These are phyloP conservation scores for Chesias legatella DNA, from an alignment of 2,888 invertebrate species.

Conservation along the genomic window DNA sequence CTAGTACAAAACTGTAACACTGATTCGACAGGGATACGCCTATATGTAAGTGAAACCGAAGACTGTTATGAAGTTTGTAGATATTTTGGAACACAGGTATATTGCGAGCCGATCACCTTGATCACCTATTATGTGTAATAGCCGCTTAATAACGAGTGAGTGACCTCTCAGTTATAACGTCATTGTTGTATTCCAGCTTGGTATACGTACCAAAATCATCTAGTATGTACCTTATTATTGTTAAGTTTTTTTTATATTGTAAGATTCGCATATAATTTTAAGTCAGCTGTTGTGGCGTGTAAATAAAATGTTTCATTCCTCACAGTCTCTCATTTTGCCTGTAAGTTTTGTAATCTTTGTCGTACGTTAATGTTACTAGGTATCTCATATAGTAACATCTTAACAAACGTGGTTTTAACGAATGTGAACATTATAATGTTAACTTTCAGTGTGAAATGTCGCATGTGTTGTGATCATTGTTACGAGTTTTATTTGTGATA, in stretches of 20 bases:
- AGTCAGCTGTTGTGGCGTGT: conserved; percentile 39
- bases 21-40: conserved; percentile 74
- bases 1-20: conserved; percentile 73
- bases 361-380: conserved; percentile 14
- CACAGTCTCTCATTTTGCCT: conserved; percentile 30
- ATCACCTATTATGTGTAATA: conserved; percentile 43
- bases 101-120: conserved; percentile 49
- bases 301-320: conserved; percentile 46
- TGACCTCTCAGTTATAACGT: conserved; percentile 57
- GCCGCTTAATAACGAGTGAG: conserved; percentile 43
- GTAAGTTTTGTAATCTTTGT: conserved; percentile 9
- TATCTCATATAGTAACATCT: conserved; percentile 14
- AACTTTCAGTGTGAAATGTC: conserved; percentile 23
- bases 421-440: conserved; percentile 20
- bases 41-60: conserved; percentile 75
- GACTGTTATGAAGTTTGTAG: conserved; percentile 75
- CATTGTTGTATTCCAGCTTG: conserved; percentile 69
- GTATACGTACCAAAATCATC: conserved; percentile 65
- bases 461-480: conserved; percentile 23
- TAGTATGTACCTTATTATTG: conserved; percentile 72
- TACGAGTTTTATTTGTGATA: conserved; percentile 20
- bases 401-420: conserved; percentile 12
- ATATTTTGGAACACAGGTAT: conserved; percentile 60
- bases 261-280: conserved; percentile 35
- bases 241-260: conserved; percentile 54